phyloP scores from a whole-genome alignment of 2,888 invertebrate genomes.

The Punctoribates punctum region DNA sequence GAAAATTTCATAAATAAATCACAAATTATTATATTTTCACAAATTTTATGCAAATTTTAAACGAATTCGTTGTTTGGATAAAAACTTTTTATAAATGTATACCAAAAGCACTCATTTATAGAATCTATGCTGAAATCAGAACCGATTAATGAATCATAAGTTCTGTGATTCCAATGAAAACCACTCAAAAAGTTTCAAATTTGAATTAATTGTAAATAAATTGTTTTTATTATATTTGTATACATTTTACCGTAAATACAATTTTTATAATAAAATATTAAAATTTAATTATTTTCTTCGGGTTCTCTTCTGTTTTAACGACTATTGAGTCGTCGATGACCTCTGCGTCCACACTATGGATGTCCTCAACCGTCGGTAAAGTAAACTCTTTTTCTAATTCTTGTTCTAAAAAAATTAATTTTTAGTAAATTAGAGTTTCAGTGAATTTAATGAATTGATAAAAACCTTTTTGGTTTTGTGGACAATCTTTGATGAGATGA shows the following conservation, averaged over 20 bases:
- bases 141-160: not conserved
- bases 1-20: slow-evolving; percentile 15
- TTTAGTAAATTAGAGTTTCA: not conserved
- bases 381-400: slow-evolving; percentile 12
- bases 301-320: slow-evolving; percentile 8
- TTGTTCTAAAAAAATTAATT: not conserved
- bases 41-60: slow-evolving; percentile 18
- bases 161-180: too few species aligned
- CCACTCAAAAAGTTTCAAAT: too few species aligned
- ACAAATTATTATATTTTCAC: slow-evolving; percentile 10
- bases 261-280: slow-evolving; percentile 6
- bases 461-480: slow-evolving; percentile 57
- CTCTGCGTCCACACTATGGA: slow-evolving; percentile 21
- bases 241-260: not conserved
- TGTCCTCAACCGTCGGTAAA: not conserved
- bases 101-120: not conserved
- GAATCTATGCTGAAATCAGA: too few species aligned
- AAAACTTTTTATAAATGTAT: not conserved
- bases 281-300: slow-evolving; percentile 19
- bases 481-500: slow-evolving; percentile 77
- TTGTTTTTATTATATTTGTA: not conserved
- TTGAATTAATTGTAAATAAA: too few species aligned
- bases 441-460: not conserved
- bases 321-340: not conserved
- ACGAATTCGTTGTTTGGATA: not conserved